Percentiles rank a stretch among this genome's conserved stretches.
These are phyloP conservation scores for Apamea anceps DNA, from an alignment of 2,888 invertebrate genomes.

Conservation along the genomic window DNA sequence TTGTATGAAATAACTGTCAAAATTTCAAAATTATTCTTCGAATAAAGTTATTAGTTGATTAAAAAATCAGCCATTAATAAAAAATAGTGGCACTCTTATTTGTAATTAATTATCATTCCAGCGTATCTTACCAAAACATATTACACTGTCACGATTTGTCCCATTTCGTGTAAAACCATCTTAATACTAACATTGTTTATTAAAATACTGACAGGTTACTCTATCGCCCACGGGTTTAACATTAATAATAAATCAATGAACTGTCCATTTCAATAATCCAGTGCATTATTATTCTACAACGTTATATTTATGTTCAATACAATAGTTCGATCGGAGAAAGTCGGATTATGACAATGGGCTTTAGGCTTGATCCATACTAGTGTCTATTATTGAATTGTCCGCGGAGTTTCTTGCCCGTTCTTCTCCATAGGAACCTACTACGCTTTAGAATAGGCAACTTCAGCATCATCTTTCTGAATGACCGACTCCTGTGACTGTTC, in stretches of 20 bases:
- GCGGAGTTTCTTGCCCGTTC: background rate
- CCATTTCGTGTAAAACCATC: slow-evolving; percentile 34
- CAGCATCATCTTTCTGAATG: background rate
- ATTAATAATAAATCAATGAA: slow-evolving; percentile 53
- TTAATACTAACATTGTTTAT: slow-evolving; percentile 36
- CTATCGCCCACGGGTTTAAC: slow-evolving; percentile 47
- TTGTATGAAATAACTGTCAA: too few relatives aligned
- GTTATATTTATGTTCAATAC: slow-evolving; percentile 57
- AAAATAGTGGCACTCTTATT: background rate
- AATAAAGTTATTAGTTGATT: too few relatives aligned
- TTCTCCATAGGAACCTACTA: background rate
- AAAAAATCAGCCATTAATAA: background rate
- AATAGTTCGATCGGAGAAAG: slow-evolving; percentile 56
- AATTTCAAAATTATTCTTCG: too few relatives aligned
- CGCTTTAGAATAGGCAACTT: background rate
- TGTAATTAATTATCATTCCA: background rate
- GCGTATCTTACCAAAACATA: background rate
- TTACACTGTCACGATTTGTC: slow-evolving; percentile 8
- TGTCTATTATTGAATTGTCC: background rate
- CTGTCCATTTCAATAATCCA: slow-evolving; percentile 54
- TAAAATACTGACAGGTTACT: slow-evolving; percentile 24
- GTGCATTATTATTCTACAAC: slow-evolving; percentile 52
- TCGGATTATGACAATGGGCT: slow-evolving; percentile 23
- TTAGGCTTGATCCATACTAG: slow-evolving; percentile 23
- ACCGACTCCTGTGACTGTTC: too few relatives aligned